These are phyloP conservation scores for Eutolmus rufibarbis DNA, from an alignment of 2,888 invertebrate genomes.

Conservation along the genomic window DNA sequence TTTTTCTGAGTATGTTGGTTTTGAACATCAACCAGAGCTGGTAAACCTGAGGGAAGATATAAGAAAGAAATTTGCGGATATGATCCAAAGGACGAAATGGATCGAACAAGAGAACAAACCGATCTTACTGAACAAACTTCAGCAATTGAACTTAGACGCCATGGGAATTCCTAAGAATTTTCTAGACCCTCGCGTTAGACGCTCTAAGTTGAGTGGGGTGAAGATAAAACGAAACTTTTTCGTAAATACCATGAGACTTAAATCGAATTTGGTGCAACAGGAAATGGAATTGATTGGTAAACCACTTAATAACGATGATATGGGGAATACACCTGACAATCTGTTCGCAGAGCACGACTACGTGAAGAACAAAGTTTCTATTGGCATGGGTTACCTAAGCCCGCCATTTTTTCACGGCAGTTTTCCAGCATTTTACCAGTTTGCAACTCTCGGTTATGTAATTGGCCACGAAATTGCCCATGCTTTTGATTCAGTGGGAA, in stretches of 20 bases:
- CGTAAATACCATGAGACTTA: not conserved
- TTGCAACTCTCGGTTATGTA: not conserved
- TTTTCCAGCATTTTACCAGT: not conserved
- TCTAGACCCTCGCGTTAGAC: not conserved
- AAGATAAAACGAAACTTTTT: not conserved
- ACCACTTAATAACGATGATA: not conserved
- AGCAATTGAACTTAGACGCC: not conserved
- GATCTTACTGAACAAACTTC: not conserved
- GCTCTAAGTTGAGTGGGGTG: not conserved
- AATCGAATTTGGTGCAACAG: not conserved
- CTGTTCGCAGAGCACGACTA: not conserved
- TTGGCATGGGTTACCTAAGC: not conserved
- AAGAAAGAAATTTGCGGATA: not conserved
- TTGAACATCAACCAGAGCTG: not conserved
- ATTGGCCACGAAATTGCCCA: not conserved
- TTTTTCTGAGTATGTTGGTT: not conserved
- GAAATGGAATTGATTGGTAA: not conserved
- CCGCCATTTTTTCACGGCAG: not conserved
- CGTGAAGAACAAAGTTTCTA: not conserved
- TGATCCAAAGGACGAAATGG: not conserved
- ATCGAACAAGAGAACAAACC: not conserved
- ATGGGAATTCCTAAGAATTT: not conserved
- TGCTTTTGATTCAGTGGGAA: not conserved
- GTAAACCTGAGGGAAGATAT: not conserved
- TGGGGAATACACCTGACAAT: not conserved